phyloP scores from a whole-genome alignment of 2,888 invertebrate genomes.

The Nematopogon swammerdamellus region DNA sequence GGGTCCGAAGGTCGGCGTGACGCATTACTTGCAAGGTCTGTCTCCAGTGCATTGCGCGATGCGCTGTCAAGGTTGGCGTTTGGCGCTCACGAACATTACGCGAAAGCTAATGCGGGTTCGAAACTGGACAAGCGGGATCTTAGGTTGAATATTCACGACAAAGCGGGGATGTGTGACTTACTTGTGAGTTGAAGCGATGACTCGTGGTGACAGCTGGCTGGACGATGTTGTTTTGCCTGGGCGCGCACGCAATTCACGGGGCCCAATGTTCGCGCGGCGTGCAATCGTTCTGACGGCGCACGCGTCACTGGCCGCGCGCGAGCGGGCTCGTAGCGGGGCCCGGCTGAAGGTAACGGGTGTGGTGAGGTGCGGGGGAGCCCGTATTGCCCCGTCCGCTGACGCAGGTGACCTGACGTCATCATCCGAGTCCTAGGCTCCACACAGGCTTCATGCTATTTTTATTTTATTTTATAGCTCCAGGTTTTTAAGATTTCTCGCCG shows the following conservation, averaged over 20 bases:
- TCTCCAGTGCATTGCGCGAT: constrained; percentile 56
- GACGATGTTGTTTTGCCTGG: too few species aligned
- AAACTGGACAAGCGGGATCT: too few species aligned
- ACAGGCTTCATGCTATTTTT: neutral
- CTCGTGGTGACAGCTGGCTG: constrained; percentile 16
- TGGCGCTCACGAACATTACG: too few species aligned
- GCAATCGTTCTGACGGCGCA: constrained; percentile 51
- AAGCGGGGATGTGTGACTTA: constrained; percentile 1
- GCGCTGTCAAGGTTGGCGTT: constrained; percentile 45
- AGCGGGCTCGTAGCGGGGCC: neutral
- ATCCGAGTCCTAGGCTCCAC: constrained; percentile 43
- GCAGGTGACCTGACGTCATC: constrained; percentile 52
- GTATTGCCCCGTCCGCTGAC: constrained; percentile 37
- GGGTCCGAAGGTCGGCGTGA: constrained; percentile 55
- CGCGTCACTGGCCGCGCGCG: constrained; percentile 35
- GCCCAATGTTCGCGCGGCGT: constrained; percentile 16
- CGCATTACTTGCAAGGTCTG: constrained; percentile 58
- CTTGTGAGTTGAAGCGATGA: constrained; percentile 15
- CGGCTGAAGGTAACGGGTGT: neutral
- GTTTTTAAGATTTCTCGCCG: neutral
- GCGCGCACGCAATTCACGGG: too few species aligned
- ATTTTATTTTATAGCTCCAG: neutral
- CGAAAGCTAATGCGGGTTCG: neutral
- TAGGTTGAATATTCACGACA: too few species aligned
- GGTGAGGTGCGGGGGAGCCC: constrained; percentile 40